These are phyloP conservation scores for Lithobates pipiens DNA, from an alignment of 2,797 vertebrate genomes.

Conservation along the genomic window DNA sequence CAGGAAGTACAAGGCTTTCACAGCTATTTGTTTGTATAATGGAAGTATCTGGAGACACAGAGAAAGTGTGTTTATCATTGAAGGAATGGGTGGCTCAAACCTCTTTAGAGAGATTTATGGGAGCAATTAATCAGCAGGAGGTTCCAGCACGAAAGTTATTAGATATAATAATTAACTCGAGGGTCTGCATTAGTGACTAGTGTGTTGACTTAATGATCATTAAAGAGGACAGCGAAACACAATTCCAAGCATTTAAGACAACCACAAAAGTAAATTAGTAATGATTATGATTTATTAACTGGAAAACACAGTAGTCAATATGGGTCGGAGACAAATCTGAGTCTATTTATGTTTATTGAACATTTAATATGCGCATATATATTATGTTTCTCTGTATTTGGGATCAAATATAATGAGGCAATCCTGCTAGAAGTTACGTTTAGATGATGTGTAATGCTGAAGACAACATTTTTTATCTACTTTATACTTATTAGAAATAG, in stretches of 20 bases:
- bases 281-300: slow-evolving; percentile 62
- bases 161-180: slow-evolving; percentile 72
- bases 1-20: slow-evolving; percentile 13
- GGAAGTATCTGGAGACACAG: slow-evolving; percentile 67
- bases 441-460: too few species aligned
- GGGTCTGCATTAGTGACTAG: slow-evolving; percentile 63
- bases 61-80: slow-evolving; percentile 72
- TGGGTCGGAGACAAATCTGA: not conserved
- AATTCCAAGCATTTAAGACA: slow-evolving; percentile 63
- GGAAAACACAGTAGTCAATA: slow-evolving; percentile 23
- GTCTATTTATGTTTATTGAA: not conserved
- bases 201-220: slow-evolving; percentile 64
- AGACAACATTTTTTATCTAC: too few species aligned
- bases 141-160: slow-evolving; percentile 67
- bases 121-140: slow-evolving; percentile 72
- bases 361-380: slow-evolving; percentile 5
- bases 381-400: not conserved
- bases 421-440: too few species aligned
- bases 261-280: slow-evolving; percentile 55
- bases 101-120: slow-evolving; percentile 75
- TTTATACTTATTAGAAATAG: not conserved
- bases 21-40: slow-evolving; percentile 57
- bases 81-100: slow-evolving; percentile 74
- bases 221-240: slow-evolving; percentile 61
- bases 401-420: too few species aligned